These are phyloP conservation scores for Synergus umbraculus DNA, from an alignment of 2,888 invertebrate species.

Conservation along the genomic window DNA sequence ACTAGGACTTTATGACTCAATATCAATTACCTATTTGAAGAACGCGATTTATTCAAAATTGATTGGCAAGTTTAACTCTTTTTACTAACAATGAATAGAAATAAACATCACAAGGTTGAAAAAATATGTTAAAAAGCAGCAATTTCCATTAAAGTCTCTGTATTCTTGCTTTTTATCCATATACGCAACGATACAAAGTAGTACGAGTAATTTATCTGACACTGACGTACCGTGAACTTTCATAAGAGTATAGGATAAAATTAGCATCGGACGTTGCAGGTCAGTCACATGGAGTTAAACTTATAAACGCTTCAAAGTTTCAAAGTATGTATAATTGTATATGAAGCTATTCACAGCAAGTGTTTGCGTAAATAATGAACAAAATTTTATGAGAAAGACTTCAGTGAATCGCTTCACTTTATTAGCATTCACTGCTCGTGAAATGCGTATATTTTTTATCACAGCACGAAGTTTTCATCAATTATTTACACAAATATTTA, in stretches of 20 bases:
- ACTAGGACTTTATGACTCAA: background rate
- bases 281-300: slow-evolving; percentile 34
- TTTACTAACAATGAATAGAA: background rate
- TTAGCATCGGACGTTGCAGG: slow-evolving; percentile 14
- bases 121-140: too few species aligned
- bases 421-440: too few species aligned
- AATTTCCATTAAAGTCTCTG: background rate
- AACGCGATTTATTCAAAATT: background rate
- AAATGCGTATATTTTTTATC: too few species aligned
- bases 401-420: background rate
- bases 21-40: background rate
- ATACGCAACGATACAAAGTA: background rate
- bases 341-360: slow-evolving; percentile 7
- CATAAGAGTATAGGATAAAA: slow-evolving; percentile 32
- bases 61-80: too few species aligned
- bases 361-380: background rate
- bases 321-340: too few species aligned
- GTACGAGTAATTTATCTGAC: slow-evolving; percentile 7
- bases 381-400: background rate
- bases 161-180: background rate
- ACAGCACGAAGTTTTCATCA: too few species aligned
- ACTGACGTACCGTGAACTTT: slow-evolving; percentile 24
- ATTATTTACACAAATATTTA: too few species aligned
- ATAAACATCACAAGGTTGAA: too few species aligned
- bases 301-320: background rate